These are phyloP conservation scores for Trichonephila inaurata DNA, from an alignment of 1,140 invertebrate genomes.

Conservation along the genomic window DNA sequence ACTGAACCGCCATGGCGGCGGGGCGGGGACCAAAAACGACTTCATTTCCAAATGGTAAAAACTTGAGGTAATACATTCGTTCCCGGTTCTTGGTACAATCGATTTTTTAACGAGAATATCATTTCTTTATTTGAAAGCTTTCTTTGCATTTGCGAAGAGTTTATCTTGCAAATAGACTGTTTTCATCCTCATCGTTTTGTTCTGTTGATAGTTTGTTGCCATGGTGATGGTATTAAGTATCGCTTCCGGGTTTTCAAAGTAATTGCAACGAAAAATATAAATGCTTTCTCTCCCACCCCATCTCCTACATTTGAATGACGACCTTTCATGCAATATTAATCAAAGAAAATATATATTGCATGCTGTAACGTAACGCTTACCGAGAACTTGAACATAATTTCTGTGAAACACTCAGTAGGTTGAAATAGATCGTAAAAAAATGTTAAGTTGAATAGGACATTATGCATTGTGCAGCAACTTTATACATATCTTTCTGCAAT, in stretches of 20 bases:
- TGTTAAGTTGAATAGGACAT: too few species aligned
- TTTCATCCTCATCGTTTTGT: constrained; percentile 7
- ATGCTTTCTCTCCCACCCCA: background rate
- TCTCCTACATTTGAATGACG: background rate
- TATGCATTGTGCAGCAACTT: too few species aligned
- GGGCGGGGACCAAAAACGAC: background rate
- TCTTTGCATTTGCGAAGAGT: constrained; percentile 12
- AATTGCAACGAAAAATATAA: constrained; percentile 10
- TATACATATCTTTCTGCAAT: too few species aligned
- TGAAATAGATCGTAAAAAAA: too few species aligned
- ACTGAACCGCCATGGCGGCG: too few species aligned
- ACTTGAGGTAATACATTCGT: background rate
- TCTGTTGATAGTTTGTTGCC: constrained; percentile 1
- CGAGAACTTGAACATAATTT: too few species aligned
- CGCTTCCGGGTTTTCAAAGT: constrained; percentile 18
- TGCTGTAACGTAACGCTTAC: too few species aligned
- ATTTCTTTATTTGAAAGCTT: background rate
- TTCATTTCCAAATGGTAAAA: background rate
- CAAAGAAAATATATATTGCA: background rate
- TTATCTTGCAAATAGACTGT: background rate
- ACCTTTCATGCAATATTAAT: background rate
- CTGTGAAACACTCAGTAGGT: too few species aligned
- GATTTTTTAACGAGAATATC: background rate
- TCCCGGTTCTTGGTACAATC: background rate
- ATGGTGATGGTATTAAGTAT: background rate